phyloP scores from a whole-genome alignment of 2,113 vertebrate species.

The Uria lomvia region DNA sequence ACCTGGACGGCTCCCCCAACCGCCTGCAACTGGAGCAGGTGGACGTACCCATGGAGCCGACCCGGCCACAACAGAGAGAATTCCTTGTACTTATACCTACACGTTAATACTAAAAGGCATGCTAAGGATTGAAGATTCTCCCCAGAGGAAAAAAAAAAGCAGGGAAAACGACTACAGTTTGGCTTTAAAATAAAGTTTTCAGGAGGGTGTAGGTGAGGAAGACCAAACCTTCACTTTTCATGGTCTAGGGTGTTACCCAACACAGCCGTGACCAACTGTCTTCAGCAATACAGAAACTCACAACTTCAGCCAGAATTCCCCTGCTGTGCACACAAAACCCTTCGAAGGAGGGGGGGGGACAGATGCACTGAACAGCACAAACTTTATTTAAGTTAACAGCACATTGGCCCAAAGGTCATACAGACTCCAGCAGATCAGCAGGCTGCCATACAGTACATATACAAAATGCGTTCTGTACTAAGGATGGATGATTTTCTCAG shows the following conservation, averaged over 20 bases:
- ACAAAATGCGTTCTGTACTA: background rate
- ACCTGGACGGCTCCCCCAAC: too few species aligned
- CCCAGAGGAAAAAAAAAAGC: background rate
- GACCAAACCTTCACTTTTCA: background rate
- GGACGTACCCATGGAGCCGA: rapidly evolving
- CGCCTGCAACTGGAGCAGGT: background rate
- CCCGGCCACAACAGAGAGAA: background rate
- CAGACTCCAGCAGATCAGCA: background rate
- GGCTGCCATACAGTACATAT: background rate
- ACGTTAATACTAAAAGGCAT: background rate
- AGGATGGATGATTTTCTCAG: background rate
- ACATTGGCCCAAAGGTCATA: background rate
- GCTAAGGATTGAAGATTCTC: background rate
- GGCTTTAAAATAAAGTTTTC: background rate
- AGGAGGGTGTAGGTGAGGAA: background rate
- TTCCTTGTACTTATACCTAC: background rate
- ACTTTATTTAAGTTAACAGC: background rate
- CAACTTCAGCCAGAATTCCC: background rate
- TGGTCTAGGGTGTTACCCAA: background rate
- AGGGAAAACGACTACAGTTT: background rate
- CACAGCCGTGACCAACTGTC: background rate
- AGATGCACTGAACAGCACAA: background rate
- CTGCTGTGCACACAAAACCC: background rate
- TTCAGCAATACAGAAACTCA: background rate
- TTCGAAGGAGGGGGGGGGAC: too few species aligned